phyloP scores from a whole-genome alignment of 2,797 vertebrate species.

The Bovichtus variegatus region DNA sequence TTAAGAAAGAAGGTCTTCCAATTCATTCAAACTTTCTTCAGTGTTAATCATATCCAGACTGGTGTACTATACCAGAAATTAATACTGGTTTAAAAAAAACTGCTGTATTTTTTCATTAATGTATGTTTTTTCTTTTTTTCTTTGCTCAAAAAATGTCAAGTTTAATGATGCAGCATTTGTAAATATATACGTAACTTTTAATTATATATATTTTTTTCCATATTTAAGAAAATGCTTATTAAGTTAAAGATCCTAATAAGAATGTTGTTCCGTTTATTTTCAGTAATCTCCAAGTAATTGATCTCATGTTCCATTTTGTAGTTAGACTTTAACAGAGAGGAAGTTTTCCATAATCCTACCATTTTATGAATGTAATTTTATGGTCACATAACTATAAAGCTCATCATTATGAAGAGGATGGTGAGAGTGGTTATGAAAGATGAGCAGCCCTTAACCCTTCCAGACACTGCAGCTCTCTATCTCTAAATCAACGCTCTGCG shows the following conservation, averaged over 20 bases:
- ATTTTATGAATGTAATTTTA: slow-evolving; percentile 50
- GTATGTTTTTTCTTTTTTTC: background rate
- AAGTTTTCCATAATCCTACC: slow-evolving; percentile 9
- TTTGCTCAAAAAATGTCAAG: background rate
- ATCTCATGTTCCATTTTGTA: slow-evolving; percentile 5
- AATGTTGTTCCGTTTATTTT: background rate
- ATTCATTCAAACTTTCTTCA: background rate
- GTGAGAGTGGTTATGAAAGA: slow-evolving; percentile 3
- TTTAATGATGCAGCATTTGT: too few species aligned
- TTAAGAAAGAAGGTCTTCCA: background rate
- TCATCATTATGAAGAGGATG: slow-evolving; percentile 8
- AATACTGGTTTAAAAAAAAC: background rate
- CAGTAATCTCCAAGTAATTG: background rate
- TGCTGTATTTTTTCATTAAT: background rate
- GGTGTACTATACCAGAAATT: background rate
- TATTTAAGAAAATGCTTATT: too few species aligned
- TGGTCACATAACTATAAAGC: slow-evolving; percentile 34
- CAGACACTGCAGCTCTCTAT: background rate
- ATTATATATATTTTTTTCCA: background rate
- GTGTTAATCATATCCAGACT: too few species aligned
- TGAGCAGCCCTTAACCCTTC: background rate
- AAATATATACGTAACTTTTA: background rate
- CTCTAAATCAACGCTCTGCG: background rate
- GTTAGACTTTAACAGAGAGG: slow-evolving; percentile 48
- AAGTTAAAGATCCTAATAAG: background rate